Base-by-base conservation (phyloP, 2,113 vertebrate species). In the Ophiodon elongatus region DNA sequence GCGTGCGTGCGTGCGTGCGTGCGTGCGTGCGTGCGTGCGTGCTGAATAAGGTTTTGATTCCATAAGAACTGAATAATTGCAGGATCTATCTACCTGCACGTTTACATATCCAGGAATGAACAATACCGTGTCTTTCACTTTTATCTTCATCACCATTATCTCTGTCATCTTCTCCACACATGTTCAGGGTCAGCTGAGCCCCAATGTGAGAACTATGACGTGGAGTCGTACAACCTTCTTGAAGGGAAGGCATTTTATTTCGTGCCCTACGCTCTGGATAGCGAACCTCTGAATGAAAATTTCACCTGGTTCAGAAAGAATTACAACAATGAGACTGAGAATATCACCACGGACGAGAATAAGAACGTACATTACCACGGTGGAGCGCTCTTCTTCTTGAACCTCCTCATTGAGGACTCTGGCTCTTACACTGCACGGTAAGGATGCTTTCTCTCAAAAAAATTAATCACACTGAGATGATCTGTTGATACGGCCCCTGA, bases 201-300 rank as follows among this genome's bases (percentile, higher is more conserved):
- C 0, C 0, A 2, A 0, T 89, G 85, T 33, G 0, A 0, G 0
- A 0, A 62, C 8, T 1, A 2, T 1, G 0, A 15, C 0, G 0
- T 0, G 0, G 1, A 37, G 0, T 0, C 0, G 0, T 15, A 2
- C 10, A 0, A 0, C 0, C 29, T 89, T 4, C 1, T 23, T 13
- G 80, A 87, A 69, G 88, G 88, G 0, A 89, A 94, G 74, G 69
- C 89, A 0, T 80, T 90, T 37, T 35, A 71, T 31, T 76, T 65
- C 29, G 6, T 29, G 9, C 84, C 56, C 2, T 0, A 0, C 0
- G 0, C 0, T 0, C 0, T 59, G 8, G 0, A 39, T 0, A 0
- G 0, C 1, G 0, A 70, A 0, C 0, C 4, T 0, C 6, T 0
- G 11, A 1, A 59, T 11, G 11, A 63, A 2, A 3, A 56, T 0